Evolutionary conservation across 2,888 invertebrate genomes (phyloP), one percentile per base, ranked within the genome.

Genomic region (Metalampra italica): DNA sequence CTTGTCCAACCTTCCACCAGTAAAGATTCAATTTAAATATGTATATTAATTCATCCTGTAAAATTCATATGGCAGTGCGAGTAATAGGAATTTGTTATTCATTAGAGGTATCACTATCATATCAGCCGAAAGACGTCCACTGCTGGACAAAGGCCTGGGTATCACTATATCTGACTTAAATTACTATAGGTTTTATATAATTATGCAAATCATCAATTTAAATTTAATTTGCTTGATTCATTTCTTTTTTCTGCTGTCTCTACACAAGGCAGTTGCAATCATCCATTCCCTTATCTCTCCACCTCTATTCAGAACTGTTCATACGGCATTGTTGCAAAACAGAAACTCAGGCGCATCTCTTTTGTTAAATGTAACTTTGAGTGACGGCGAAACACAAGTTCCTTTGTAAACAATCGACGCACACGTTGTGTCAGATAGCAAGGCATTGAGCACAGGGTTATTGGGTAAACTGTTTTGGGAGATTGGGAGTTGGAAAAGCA

Each of bases 381-480:
- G 71, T 82, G 83, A 82, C 83, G 72, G 74, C 64, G 57, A 71
- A 71, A 73, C 79, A 77, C 74, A 55, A 64, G 66, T 58, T 53
- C 57, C 57, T 59, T 77, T 79, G 78, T 75, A 49, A 37, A 32
- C 14, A 60, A 59, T 60, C 55, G 52, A 50, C 49, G 47, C 43
- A 49, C 30, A 38, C 45, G 43, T 34, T 22, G 44, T 15, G 11
- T 40, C 39, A n/a, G 40, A 22, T 40, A 15, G 14, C 14, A 14
- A n/a, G 39, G 36, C 36, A 7, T 36, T 36, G 11, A 5, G n/a
- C 7, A 36, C 36, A n/a, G 36, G 36, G 11, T 36, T 36, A 36
- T 36, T 36, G 36, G 36, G n/a, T n/a, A 36, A 36, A 36, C 11
- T 32, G 32, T 36, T 36, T 40, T 36, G 15, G 36, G 34, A 15